These are phyloP conservation scores for Pterocles orientalis DNA, from an alignment of 2,113 vertebrate genomes.

Conservation along the genomic window DNA sequence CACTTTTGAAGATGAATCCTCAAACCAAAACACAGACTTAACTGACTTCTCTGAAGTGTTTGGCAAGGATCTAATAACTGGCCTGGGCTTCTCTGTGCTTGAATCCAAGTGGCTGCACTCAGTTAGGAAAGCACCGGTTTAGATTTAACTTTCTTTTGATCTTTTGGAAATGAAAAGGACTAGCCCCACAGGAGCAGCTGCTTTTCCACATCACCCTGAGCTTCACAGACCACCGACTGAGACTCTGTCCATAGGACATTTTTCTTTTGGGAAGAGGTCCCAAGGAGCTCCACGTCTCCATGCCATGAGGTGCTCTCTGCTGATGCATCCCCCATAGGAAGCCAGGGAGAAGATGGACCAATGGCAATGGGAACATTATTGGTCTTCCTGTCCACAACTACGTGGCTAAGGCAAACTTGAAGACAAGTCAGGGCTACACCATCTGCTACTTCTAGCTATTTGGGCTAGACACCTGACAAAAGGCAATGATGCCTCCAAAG, in stretches of 20 bases:
- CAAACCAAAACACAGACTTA: background rate
- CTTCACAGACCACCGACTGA: background rate
- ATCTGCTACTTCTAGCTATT: background rate
- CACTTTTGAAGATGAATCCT: background rate
- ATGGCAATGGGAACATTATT: background rate
- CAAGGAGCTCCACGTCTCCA: background rate
- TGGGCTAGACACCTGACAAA: background rate
- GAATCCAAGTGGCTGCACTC: background rate
- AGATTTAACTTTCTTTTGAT: background rate
- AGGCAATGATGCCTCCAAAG: background rate
- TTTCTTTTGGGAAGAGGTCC: background rate
- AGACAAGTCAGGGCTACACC: background rate
- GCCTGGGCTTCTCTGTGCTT: background rate
- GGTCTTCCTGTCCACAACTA: background rate
- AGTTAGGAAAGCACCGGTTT: background rate
- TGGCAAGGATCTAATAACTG: background rate
- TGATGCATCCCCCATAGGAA: background rate
- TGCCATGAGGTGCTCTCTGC: background rate
- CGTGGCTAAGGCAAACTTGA: background rate
- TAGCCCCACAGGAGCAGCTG: background rate
- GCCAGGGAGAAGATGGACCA: background rate
- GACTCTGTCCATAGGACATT: background rate
- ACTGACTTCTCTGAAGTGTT: background rate
- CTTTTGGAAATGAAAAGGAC: background rate
- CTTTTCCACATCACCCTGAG: background rate